Base-by-base conservation (phyloP, 2,113 vertebrate genomes). In the Cyprinodon brontotheroides region DNA sequence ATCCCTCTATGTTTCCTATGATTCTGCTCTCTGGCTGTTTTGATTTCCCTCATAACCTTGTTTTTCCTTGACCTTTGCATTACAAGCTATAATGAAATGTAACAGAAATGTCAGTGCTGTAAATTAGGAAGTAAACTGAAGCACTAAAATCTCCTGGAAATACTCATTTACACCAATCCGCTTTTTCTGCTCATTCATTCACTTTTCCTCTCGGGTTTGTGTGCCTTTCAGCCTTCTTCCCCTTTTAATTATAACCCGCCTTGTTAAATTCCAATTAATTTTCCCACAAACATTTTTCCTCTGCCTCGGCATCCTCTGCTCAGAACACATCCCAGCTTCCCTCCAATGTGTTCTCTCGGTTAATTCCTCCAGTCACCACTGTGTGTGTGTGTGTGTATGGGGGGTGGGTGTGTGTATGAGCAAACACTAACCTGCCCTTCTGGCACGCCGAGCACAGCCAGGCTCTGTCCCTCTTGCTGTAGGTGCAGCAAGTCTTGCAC, bases 401-500 rank as follows among this genome's bases (percentile, higher is more conserved):
- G 14, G 48, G 5, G 48, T 48, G 47, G 3, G 47, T 50, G 48
- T 20, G 48, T 53, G 48, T 29, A 29, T 29, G 6, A 57, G 17
- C 39, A 80, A 79, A 77, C 72, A 89, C 93, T 92, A 89, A 99
- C 98, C 97, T 98, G 89, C 95, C 94, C 92, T 98, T 98, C 87
- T 99, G 96, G 91, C 98, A 99, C 39, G 96, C 95, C 0, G 87
- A 91, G 92, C 98, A 99, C 68, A 98, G 85, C 96, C 98, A 99
- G 45, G 91, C 92, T 80, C 95, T 96, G 77, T 98, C 96, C 17
- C 71, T 95, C 91, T 96, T 97, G 89, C 91, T 95, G 90, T 96
- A 98, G 81, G 94, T 92, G 89, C 97, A 93, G 94, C 98, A 99
- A 94, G 89, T 93, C 94, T 96, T 97, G 94, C 98, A 99, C 89